phyloP scores from a whole-genome alignment of 2,888 invertebrate species.

The Agrenia bidenticulata region DNA sequence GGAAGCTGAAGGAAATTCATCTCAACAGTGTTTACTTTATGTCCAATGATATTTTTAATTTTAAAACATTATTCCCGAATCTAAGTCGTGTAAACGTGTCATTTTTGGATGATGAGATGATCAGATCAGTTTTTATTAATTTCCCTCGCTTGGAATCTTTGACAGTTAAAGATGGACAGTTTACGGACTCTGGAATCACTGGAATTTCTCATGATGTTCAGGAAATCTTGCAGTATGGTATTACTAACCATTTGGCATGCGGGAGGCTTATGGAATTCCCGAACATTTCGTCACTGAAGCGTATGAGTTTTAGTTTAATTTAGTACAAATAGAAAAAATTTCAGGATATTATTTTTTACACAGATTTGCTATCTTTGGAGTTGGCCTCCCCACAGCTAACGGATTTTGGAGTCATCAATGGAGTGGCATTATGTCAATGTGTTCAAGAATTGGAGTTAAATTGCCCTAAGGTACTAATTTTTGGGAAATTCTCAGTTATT shows the following conservation, averaged over 20 bases:
- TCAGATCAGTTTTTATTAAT: constrained; percentile 25
- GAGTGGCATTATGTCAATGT: constrained; percentile 24
- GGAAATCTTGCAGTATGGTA: constrained; percentile 26
- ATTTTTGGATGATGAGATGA: constrained; percentile 30
- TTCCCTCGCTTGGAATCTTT: constrained; percentile 32
- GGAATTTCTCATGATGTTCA: constrained; percentile 27
- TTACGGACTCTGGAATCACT: constrained; percentile 28
- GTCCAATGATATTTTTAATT: constrained; percentile 22
- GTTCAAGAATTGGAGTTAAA: constrained; percentile 21
- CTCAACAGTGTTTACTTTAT: constrained; percentile 25
- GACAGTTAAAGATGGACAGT: constrained; percentile 25
- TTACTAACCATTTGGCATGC: too few relatives aligned
- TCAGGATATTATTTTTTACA: not conserved
- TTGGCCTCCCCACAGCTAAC: constrained; percentile 33
- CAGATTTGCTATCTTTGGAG: constrained; percentile 30
- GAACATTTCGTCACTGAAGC: constrained; percentile 7
- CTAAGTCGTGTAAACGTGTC: constrained; percentile 26
- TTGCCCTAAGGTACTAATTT: constrained; percentile 23
- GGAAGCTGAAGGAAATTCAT: constrained; percentile 18
- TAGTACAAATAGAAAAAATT: not conserved
- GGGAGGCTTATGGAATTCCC: constrained; percentile 25
- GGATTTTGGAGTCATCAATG: constrained; percentile 34
- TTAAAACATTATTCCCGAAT: constrained; percentile 31
- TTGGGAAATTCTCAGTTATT: too few relatives aligned
- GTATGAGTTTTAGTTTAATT: not conserved